These are phyloP conservation scores for Nasonia longicornis DNA, from an alignment of 1,140 invertebrate species.

Conservation along the genomic window DNA sequence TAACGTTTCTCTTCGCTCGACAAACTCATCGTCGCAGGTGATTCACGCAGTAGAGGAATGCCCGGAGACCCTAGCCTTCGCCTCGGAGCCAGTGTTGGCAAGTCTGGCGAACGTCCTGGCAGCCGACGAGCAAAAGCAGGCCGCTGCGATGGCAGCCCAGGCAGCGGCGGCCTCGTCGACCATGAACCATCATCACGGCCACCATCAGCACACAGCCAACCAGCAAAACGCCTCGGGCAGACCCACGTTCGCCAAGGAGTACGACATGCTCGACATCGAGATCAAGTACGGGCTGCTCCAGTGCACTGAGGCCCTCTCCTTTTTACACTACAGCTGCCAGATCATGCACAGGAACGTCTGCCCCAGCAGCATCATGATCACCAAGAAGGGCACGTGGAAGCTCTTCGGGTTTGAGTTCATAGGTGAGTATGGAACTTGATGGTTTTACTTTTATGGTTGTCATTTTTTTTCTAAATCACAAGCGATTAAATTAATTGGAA, in stretches of 20 bases:
- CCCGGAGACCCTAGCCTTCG: conserved; percentile 90
- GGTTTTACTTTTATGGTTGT: too few species aligned
- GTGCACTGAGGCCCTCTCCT: conserved; percentile 93
- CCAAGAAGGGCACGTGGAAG: conserved; percentile 96
- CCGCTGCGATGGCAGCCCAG: conserved; percentile 58
- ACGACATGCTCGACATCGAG: conserved; percentile 91
- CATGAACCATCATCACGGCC: conserved; percentile 47
- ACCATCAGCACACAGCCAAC: conserved; percentile 53
- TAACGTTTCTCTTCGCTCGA: too few species aligned
- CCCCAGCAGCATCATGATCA: conserved; percentile 92
- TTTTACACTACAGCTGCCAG: conserved; percentile 87
- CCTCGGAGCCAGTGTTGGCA: conserved; percentile 87
- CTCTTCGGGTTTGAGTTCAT: conserved; percentile 94
- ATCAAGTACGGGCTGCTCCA: conserved; percentile 93
- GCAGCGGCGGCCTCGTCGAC: conserved; percentile 38
- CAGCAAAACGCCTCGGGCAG: conserved; percentile 50
- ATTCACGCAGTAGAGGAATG: conserved; percentile 85
- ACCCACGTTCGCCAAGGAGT: conserved; percentile 79
- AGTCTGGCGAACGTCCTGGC: conserved; percentile 90
- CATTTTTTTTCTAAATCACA: too few species aligned
- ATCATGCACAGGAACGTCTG: conserved; percentile 94
- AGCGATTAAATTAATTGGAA: too few species aligned
- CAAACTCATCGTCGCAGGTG: conserved; percentile 66
- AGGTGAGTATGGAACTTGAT: conserved; percentile 71
- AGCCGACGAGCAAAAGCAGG: conserved; percentile 72